Evolutionary conservation across 2,797 vertebrate genomes (phyloP), one percentile per base, ranked within the genome.

Genomic region (Microcaecilia unicolor): DNA sequence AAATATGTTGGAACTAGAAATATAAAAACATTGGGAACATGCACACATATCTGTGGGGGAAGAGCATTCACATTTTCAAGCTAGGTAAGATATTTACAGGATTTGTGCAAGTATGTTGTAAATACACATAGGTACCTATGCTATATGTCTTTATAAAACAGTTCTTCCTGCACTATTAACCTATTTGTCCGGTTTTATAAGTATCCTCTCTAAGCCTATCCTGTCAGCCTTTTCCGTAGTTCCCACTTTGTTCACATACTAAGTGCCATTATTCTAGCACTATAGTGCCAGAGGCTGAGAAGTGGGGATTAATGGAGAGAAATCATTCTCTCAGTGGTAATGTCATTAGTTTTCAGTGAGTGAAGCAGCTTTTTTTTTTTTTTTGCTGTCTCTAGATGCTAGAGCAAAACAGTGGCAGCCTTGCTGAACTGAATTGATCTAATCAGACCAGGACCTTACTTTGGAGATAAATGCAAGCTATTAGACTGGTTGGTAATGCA

Each of bases 201-300:
- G n/a, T n/a, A n/a, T n/a, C n/a, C n/a, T n/a, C n/a, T n/a, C 28
- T 30, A 50, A 8, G 30, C 11, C 34, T 59, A 25, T 20, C 19
- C 22, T 31, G 39, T 18, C 36, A 6, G 28, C 33, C 41, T 28
- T 15, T 38, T 13, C 9, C 15, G 31, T 4, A 21, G 33, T 37
- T 39, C 13, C 1, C 9, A 4, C 5, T 40, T 34, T 39, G 3
- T 22, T 37, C 30, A 30, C 5, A 11, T 43, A 43, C 45, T 46
- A 23, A 39, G 25, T 31, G 12, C 25, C 27, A 23, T 9, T 22
- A 4, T 21, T 28, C 33, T 20, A 5, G n/a, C 8, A 29, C 23
- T 35, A 19, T 8, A 5, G 22, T 12, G 51, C 31, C 33, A 18
- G 51, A 8, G 42, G 2, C 39, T 22, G 37, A 32, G 43, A 7